These are phyloP conservation scores for Luscinia megarhynchos DNA, from an alignment of 2,797 vertebrate species.

Conservation along the genomic window DNA sequence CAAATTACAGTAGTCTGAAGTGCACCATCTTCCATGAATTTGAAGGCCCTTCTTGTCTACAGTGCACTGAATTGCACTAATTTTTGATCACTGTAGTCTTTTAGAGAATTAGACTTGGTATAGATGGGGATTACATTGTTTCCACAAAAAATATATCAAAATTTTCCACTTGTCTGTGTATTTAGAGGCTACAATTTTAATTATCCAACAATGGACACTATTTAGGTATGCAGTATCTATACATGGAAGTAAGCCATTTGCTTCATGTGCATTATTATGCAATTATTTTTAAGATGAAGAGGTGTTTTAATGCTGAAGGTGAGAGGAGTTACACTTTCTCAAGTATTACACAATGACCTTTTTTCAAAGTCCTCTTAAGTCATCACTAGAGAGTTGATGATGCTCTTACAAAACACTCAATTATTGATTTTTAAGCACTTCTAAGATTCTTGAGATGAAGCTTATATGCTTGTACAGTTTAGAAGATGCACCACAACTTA, in stretches of 20 bases:
- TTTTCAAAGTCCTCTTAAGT: conserved; percentile 68
- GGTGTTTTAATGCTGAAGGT: conserved; percentile 47
- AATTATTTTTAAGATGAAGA: conserved; percentile 52
- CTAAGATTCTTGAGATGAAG: conserved; percentile 54
- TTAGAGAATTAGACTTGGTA: background rate
- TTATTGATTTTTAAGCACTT: conserved; percentile 70
- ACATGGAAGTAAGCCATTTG: background rate
- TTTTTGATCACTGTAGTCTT: background rate
- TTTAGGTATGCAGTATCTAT: background rate
- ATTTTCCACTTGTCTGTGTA: background rate
- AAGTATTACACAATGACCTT: conserved; percentile 70
- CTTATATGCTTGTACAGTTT: conserved; percentile 49
- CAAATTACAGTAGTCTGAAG: background rate
- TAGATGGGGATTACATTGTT: background rate
- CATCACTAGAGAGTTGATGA: conserved; percentile 59
- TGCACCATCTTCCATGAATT: background rate
- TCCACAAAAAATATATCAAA: background rate
- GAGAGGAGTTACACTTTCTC: conserved; percentile 60
- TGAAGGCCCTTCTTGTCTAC: background rate
- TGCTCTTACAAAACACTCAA: conserved; percentile 67
- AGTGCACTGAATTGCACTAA: background rate
- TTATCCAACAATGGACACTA: background rate
- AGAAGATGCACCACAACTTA: conserved; percentile 29
- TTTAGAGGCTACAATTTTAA: background rate
- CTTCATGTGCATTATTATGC: conserved; percentile 40